A percentile compares a stretch with the other conserved stretches of the same genome.
phyloP scores from a whole-genome alignment of 2,888 invertebrate species.

The Apamea anceps region DNA sequence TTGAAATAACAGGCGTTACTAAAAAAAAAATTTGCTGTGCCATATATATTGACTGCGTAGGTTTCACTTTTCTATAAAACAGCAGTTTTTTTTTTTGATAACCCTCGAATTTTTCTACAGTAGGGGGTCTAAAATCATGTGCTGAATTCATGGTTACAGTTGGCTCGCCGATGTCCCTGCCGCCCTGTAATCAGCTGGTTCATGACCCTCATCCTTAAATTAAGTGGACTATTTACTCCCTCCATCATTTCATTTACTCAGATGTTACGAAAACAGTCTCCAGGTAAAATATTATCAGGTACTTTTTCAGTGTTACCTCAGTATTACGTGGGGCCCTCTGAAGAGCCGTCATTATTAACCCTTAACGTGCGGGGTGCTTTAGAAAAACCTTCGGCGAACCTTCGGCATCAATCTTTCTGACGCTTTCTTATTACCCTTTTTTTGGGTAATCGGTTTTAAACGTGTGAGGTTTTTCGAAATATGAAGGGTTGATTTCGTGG shows the following conservation, averaged over 20 bases:
- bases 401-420: conserved; percentile 74
- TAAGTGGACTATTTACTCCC: conserved; percentile 10
- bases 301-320: conserved; percentile 76
- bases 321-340: conserved; percentile 67
- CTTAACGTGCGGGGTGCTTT: conserved; percentile 71
- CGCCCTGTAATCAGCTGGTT: neutral
- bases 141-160: too few relatives aligned
- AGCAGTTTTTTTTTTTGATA: too few relatives aligned
- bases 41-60: too few relatives aligned
- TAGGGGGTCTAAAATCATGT: too few relatives aligned
- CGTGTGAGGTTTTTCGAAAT: conserved; percentile 53
- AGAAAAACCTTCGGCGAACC: conserved; percentile 67
- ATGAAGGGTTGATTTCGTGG: conserved; percentile 16
- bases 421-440: conserved; percentile 68
- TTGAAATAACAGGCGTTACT: too few relatives aligned
- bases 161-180: too few relatives aligned
- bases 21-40: too few relatives aligned
- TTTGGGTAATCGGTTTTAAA: conserved; percentile 67
- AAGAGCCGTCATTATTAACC: conserved; percentile 76
- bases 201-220: neutral
- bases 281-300: conserved; percentile 72
- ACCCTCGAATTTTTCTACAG: too few relatives aligned
- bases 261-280: conserved; percentile 63
- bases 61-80: too few relatives aligned
- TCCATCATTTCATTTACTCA: conserved; percentile 66